Conservation (phyloP, 2,797 vertebrate species). For the Hydrolagus colliei region DNA sequence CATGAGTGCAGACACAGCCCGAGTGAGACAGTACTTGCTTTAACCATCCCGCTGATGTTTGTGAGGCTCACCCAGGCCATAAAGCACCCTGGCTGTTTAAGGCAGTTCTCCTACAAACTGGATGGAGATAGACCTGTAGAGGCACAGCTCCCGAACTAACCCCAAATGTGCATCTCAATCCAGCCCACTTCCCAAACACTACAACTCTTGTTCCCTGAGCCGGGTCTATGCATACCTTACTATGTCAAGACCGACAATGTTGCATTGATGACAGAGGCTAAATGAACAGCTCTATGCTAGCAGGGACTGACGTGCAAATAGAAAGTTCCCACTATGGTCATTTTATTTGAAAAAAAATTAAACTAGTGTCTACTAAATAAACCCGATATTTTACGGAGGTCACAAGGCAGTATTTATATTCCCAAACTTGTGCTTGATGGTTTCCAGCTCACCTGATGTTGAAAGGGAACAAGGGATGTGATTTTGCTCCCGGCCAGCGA, state of each 20-base stretch:
- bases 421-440: neutral
- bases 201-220: constrained; percentile 5
- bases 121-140: constrained; percentile 22
- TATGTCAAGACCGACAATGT: constrained; percentile 18
- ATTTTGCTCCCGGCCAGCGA: neutral
- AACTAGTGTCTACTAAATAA: neutral
- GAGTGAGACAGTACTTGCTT: neutral
- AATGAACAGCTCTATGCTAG: constrained; percentile 22
- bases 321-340: constrained; percentile 22
- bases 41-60: neutral
- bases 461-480: neutral
- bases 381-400: neutral
- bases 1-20: too few species aligned
- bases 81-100: constrained; percentile 9
- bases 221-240: constrained; percentile 20
- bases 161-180: neutral
- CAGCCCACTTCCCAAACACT: constrained; percentile 26
- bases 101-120: constrained; percentile 7
- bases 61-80: constrained; percentile 18
- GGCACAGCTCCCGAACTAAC: constrained; percentile 19
- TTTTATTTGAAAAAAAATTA: constrained; percentile 16
- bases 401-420: constrained; percentile 17
- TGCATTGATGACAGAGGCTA: constrained; percentile 12
- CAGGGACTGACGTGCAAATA: constrained; percentile 1
- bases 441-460: constrained; percentile 22